Evolutionary conservation across 1,140 invertebrate genomes (phyloP).

Genomic region (Olivierus martensii): DNA sequence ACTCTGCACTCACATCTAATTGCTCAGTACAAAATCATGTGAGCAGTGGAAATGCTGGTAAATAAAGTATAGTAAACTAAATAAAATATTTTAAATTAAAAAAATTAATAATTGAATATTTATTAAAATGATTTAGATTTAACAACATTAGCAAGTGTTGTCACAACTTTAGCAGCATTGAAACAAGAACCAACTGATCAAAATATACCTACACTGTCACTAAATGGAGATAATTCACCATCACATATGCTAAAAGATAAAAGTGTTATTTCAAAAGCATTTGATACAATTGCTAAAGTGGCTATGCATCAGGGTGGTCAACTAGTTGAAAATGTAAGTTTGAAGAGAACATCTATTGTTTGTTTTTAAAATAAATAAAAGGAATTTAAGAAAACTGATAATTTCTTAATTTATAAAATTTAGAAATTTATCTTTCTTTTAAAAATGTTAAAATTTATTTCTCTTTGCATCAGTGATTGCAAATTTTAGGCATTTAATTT

Average conservation of each 20-base stretch:
- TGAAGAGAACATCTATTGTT: too few relatives aligned
- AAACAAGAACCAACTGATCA: constrained; percentile 20
- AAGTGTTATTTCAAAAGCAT: constrained; percentile 51
- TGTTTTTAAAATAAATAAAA: too few relatives aligned
- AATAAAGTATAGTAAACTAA: background rate
- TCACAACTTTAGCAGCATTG: constrained; percentile 38
- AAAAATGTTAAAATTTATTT: too few relatives aligned
- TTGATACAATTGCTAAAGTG: constrained; percentile 58
- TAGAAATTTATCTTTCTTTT: too few relatives aligned
- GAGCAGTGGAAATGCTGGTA: constrained; percentile 6
- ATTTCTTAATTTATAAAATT: too few relatives aligned
- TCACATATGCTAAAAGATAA: constrained; percentile 46
- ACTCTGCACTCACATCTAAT: too few relatives aligned
- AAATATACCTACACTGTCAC: constrained; percentile 5
- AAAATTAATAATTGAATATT: too few relatives aligned
- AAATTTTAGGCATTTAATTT: too few relatives aligned
- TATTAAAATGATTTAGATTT: too few relatives aligned
- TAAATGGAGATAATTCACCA: constrained; percentile 37
- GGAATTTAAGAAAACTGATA: too few relatives aligned
- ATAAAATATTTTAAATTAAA: background rate
- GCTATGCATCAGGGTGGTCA: constrained; percentile 15
- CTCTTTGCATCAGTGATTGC: too few relatives aligned
- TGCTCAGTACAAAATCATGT: too few relatives aligned
- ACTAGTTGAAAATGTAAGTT: constrained; percentile 7
- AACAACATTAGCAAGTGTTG: constrained; percentile 37